Conservation (phyloP, 2,888 invertebrate genomes). For the Drosophila putrida region DNA sequence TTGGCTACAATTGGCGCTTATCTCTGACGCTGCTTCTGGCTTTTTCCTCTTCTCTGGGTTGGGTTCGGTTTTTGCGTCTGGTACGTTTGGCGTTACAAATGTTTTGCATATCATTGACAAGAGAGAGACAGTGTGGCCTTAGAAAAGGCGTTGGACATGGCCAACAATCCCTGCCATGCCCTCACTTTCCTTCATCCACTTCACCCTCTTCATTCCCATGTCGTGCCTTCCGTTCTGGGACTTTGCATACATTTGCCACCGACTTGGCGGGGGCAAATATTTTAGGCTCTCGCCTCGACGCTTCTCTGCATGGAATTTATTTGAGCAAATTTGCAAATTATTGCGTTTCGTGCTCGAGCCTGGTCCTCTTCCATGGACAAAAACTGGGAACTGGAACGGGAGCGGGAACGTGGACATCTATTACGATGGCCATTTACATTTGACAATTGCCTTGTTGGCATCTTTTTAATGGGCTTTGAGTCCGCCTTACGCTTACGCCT, state of each 20-base stretch:
- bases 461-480: constrained; percentile 67
- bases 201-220: background rate
- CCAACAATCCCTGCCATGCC: constrained; percentile 10
- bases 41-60: background rate
- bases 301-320: constrained; percentile 75
- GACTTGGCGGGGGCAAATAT: constrained; percentile 63
- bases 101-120: constrained; percentile 75
- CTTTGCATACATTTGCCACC: constrained; percentile 73
- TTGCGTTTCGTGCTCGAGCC: constrained; percentile 60
- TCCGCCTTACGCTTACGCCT: background rate
- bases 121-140: constrained; percentile 43
- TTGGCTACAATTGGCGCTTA: constrained; percentile 78
- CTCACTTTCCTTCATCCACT: background rate
- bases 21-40: constrained; percentile 46
- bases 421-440: constrained; percentile 75
- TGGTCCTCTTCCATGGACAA: background rate
- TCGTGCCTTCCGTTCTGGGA: constrained; percentile 28
- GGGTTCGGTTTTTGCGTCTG: constrained; percentile 8
- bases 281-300: constrained; percentile 60
- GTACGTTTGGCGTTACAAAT: constrained; percentile 46
- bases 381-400: too few relatives aligned
- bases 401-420: constrained; percentile 69
- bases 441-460: constrained; percentile 79
- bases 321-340: constrained; percentile 80
- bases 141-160: constrained; percentile 43